Base-by-base conservation (phyloP, 1,140 invertebrate species). In the Helicoverpa zea region DNA sequence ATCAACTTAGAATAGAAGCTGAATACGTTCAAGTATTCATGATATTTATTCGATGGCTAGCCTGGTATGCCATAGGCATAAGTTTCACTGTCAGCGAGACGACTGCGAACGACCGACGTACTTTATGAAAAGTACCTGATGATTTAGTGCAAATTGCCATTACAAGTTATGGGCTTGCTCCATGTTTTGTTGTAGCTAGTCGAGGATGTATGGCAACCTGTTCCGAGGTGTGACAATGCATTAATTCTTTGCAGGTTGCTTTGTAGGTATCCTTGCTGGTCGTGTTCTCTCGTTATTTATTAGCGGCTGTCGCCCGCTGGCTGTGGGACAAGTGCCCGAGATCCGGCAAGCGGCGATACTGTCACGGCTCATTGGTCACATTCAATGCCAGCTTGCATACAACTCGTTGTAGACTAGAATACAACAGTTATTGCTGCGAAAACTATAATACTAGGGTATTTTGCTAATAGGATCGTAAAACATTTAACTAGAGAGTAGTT, bases 351-450 rank as follows among this genome's bases (percentile, higher is more conserved):
- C 56, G 64, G 64, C 63, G 81, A 49, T 68, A 73, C 56, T 72
- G 81, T 82, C 82, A 81, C 80, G 81, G 82, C 30, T 76, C 79
- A 86, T 86, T 86, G 84, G 64, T 64, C 79, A 81, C 82, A 81
- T 80, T 84, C 84, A 84, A 35, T 35, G 35, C 35, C 58, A 59
- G 18, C 58, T 59, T 29, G 35, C 35, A 66, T 49, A 18, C 63
- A 49, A 49, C n/a, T 66, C n/a, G 35, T 59, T 59, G 29, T 59
- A 59, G 10, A 18, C 35, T 35, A 66, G 63, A 66, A 14, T 66
- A 18, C 47, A 49, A 49, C 43, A 49, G 63, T 66, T 49, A 49
- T 18, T 18, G 35, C 18, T 49, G 43, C 63, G 47, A 66, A 49
- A 66, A 49, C 35, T 59, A 29, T 35, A 35, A 35, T 35, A 35